A percentile compares a stretch with the other conserved stretches of the same genome.
These are phyloP conservation scores for Eristalis arbustorum DNA, from an alignment of 2,888 invertebrate species.

Conservation along the genomic window DNA sequence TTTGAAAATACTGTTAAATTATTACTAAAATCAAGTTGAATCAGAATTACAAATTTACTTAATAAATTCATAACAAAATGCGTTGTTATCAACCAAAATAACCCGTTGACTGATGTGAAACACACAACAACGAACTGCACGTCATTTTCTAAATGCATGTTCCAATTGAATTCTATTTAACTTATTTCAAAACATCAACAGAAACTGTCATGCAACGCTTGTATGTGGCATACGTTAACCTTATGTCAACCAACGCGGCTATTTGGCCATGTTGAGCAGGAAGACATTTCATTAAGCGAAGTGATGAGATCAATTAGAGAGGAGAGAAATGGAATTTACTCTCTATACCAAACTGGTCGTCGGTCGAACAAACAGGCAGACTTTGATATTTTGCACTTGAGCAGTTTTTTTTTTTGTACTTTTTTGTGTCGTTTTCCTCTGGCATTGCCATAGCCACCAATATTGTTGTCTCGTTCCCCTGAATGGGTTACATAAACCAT, in stretches of 20 bases:
- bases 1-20: too few relatives aligned
- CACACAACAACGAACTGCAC: neutral
- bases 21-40: too few relatives aligned
- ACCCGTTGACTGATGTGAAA: too few relatives aligned
- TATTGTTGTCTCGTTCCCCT: conserved; percentile 49
- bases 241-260: neutral
- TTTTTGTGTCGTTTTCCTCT: neutral
- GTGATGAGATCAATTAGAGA: neutral
- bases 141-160: neutral
- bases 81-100: too few relatives aligned
- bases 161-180: neutral
- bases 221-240: neutral
- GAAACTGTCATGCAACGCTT: neutral
- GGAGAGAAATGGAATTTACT: neutral
- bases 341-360: neutral
- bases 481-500: conserved; percentile 29
- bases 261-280: neutral
- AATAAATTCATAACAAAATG: too few relatives aligned
- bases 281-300: neutral
- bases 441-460: neutral
- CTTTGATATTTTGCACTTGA: neutral
- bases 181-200: neutral
- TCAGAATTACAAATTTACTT: too few relatives aligned
- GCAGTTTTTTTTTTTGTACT: neutral
- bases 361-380: neutral